phyloP scores from a whole-genome alignment of 2,797 vertebrate species.

The Cirrhinus mrigala region DNA sequence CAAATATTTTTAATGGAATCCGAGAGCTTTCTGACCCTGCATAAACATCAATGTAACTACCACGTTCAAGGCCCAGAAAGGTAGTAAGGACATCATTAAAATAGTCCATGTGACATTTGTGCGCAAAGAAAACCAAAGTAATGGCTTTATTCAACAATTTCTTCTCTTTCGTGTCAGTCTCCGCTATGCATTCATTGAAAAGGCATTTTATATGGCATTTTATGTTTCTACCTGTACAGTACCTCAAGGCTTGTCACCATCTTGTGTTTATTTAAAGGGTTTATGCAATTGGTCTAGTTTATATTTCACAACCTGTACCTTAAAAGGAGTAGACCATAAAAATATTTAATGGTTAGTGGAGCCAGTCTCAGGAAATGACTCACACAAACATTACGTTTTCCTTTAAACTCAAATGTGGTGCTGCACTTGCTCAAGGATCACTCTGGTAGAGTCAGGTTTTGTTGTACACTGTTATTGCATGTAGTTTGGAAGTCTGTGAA shows the following conservation, averaged over 20 bases:
- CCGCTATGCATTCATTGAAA: background rate
- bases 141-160: no score
- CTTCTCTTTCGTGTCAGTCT: no score
- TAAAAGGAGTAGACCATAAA: conserved; percentile 9
- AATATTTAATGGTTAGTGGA: conserved; percentile 18
- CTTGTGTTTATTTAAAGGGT: background rate
- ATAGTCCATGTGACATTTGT: no score
- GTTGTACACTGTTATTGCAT: background rate
- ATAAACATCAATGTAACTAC: no score
- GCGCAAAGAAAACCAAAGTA: no score
- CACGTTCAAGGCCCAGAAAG: no score
- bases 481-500: background rate
- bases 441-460: conserved; percentile 15
- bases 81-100: no score
- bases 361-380: conserved; percentile 52
- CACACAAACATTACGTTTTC: conserved; percentile 37
- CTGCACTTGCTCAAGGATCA: conserved; percentile 12
- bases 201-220: background rate
- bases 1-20: no score
- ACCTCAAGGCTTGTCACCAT: background rate
- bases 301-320: conserved; percentile 3
- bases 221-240: background rate
- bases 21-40: no score
- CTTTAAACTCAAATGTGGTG: conserved; percentile 12
- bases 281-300: conserved; percentile 6